Base-by-base conservation (phyloP, 2,113 vertebrate species). In the Zeus faber region DNA sequence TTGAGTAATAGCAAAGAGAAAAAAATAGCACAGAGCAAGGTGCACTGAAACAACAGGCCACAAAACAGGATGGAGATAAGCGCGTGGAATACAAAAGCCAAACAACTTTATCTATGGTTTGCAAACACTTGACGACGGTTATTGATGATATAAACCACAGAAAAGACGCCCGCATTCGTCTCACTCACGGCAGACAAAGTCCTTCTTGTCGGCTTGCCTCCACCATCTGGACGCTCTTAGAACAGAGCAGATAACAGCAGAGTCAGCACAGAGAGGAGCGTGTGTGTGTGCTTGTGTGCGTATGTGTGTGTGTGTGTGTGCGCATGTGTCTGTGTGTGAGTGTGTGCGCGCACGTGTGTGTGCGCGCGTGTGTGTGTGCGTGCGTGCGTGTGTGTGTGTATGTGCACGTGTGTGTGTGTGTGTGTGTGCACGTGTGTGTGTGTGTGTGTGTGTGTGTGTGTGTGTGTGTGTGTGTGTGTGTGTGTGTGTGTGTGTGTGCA, bases 181-280 rank as follows among this genome's bases (percentile, higher is more conserved):
- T 50, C 85, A 89, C 88, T 89, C 80, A 90, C 89, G 62, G 78
- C 65, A 72, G 85, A 75, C 60, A 79, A 54, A 64, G 53, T 35
- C 50, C 26, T 45, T 55, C 56, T 62, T 54, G 61, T 75, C 71
- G 46, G 70, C 45, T 7, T 54, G 2, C 33, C 55, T 70, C 9
- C 65, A 49, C 76, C 68, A 62, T 60, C 46, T 43, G 48, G 58
- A 49, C 31, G 70, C 27, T 49, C 79, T 84, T 78, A 39, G 53
- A 60, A 61, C 57, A 66, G 60, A 64, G 9, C 27, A 29, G 9
- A 9, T 29, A 29, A 29, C 4, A 29, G 27, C 9, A 29, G 27
- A 4, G 9, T 5, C 9, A 29, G 4, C 9, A 29, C 9, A 29
- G 27, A 5, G 27, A 9, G 27, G 4, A 13, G 27, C 9, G 27